Conservation (phyloP, 2,888 invertebrate species). For the Ptychoptera albimana region DNA sequence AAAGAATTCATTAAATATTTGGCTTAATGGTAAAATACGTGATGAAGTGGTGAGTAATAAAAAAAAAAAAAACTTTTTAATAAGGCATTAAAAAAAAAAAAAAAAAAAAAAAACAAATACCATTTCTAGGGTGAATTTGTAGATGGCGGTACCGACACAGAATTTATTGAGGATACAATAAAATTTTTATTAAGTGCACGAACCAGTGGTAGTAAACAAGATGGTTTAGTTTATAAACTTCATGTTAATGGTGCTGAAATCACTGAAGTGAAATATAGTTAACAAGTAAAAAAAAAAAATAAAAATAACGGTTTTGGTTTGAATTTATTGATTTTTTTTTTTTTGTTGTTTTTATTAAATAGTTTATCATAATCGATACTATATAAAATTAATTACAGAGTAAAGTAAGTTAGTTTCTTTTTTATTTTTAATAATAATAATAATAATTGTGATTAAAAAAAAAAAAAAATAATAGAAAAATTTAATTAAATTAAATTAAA, state of each 20-base stretch:
- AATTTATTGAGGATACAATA: conserved; percentile 35
- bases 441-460: too few relatives aligned
- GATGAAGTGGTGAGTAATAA: conserved; percentile 20
- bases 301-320: too few relatives aligned
- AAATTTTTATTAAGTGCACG: conserved; percentile 26
- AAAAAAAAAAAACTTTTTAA: conserved; percentile 1
- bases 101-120: conserved; percentile 10
- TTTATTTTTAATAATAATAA: too few relatives aligned
- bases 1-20: conserved; percentile 31
- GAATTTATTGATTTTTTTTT: too few relatives aligned
- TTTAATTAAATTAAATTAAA: too few relatives aligned
- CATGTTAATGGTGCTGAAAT: conserved; percentile 33
- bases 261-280: conserved; percentile 17
- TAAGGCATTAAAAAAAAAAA: not conserved
- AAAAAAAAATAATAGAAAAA: too few relatives aligned
- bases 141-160: conserved; percentile 71
- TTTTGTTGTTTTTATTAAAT: too few relatives aligned
- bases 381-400: too few relatives aligned
- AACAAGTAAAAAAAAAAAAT: too few relatives aligned
- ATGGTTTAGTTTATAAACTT: conserved; percentile 42
- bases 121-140: conserved; percentile 56
- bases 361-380: too few relatives aligned
- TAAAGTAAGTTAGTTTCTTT: too few relatives aligned
- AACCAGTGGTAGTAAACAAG: conserved; percentile 28
- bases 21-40: conserved; percentile 24